These are phyloP conservation scores for Drosophila obscura DNA, from an alignment of 1,140 invertebrate genomes.

Conservation along the genomic window DNA sequence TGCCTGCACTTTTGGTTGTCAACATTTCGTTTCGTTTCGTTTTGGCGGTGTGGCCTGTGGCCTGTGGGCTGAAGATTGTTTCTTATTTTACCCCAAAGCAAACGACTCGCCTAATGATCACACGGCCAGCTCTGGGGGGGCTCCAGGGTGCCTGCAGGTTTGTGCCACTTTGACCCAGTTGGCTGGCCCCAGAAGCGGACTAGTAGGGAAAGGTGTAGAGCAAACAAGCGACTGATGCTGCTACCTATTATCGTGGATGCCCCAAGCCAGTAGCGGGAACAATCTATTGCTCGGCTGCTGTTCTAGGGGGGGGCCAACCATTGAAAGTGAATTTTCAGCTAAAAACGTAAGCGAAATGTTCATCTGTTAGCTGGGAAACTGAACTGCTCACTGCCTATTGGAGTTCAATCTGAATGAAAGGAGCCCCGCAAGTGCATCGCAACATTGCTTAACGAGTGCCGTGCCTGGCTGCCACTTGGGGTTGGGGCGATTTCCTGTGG, in stretches of 20 bases:
- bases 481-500: constrained; percentile 29
- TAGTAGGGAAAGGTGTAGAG: constrained; percentile 49
- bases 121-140: not conserved
- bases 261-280: not conserved
- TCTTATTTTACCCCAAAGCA: constrained; percentile 14
- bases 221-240: constrained; percentile 24
- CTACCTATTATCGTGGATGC: constrained; percentile 44
- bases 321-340: no score
- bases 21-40: constrained; percentile 36
- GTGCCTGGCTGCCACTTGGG: no score
- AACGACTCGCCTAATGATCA: constrained; percentile 39
- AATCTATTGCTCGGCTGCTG: no score
- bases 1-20: constrained; percentile 77
- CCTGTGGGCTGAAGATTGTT: constrained; percentile 53
- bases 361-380: not conserved
- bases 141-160: not conserved
- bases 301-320: no score
- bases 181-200: constrained; percentile 41
- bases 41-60: constrained; percentile 1
- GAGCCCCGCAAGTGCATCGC: constrained; percentile 24
- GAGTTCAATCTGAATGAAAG: not conserved
- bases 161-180: constrained; percentile 52
- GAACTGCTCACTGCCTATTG: constrained; percentile 17
- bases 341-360: no score
- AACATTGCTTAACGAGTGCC: constrained; percentile 33